These are phyloP conservation scores for Malurus alboscapulatus DNA, from an alignment of 2,113 vertebrate species.

Conservation along the genomic window DNA sequence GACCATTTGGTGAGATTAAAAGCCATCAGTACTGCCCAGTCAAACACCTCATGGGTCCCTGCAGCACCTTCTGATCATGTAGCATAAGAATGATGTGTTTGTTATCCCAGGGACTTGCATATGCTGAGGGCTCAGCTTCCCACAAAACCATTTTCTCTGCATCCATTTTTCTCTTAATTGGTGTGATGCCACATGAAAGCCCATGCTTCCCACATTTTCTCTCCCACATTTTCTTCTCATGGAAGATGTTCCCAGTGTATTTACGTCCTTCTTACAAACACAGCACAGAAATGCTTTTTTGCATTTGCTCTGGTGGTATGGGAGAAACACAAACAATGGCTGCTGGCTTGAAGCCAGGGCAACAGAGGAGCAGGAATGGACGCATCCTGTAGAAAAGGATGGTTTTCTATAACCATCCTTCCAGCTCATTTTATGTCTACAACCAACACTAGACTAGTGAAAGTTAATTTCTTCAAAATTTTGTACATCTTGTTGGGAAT, in stretches of 20 bases:
- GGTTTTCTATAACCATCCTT: not conserved
- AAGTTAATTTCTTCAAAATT: not conserved
- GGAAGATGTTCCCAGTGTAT: slow-evolving; percentile 25
- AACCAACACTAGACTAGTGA: not conserved
- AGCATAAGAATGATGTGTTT: not conserved
- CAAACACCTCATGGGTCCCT: not conserved
- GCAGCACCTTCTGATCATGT: not conserved
- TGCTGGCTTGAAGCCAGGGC: not conserved
- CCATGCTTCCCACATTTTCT: slow-evolving; percentile 14
- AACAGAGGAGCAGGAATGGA: not conserved
- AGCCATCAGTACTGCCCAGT: not conserved
- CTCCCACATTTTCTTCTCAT: not conserved
- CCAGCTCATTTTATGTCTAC: not conserved
- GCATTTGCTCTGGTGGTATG: not conserved
- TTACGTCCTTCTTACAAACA: not conserved
- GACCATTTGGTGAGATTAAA: not conserved
- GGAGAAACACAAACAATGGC: not conserved
- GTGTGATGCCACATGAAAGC: slow-evolving; percentile 23
- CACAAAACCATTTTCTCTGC: slow-evolving; percentile 17
- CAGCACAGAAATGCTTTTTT: not conserved
- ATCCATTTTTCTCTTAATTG: slow-evolving; percentile 37
- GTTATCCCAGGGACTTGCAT: not conserved
- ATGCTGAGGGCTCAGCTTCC: not conserved
- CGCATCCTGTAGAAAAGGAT: not conserved
- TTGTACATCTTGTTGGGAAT: not conserved